A percentile compares a stretch with the other conserved stretches of the same genome.
Evolutionary conservation across 2,797 vertebrate genomes (phyloP).

Genomic region (Pseudopleuronectes americanus): DNA sequence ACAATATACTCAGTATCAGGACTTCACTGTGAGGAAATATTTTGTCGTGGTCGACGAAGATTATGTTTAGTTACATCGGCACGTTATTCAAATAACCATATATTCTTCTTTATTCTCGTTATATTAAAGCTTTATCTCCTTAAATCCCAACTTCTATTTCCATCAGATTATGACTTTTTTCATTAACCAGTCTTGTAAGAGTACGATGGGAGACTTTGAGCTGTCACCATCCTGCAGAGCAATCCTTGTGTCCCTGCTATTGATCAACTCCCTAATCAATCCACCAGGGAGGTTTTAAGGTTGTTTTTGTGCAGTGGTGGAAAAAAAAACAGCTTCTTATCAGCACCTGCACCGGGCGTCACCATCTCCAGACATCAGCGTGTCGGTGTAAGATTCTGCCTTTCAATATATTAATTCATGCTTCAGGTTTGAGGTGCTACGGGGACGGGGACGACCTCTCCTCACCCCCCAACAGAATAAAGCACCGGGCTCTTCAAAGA

Average conservation of each 20-base stretch:
- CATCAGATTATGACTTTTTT: too few relatives aligned
- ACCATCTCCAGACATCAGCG: slow-evolving; percentile 21
- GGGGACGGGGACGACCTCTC: slow-evolving; percentile 8
- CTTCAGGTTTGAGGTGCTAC: slow-evolving; percentile 1
- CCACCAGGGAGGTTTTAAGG: slow-evolving; percentile 41
- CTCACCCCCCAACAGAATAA: slow-evolving; percentile 8
- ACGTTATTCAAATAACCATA: too few relatives aligned
- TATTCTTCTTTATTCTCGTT: too few relatives aligned
- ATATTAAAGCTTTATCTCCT: too few relatives aligned
- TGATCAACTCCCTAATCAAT: slow-evolving; percentile 46
- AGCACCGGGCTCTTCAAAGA: slow-evolving; percentile 28
- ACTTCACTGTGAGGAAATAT: too few relatives aligned
- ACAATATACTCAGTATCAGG: too few relatives aligned
- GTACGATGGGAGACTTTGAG: slow-evolving; percentile 7
- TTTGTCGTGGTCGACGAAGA: too few relatives aligned
- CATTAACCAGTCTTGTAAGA: too few relatives aligned
- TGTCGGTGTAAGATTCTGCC: slow-evolving; percentile 7
- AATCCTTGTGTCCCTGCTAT: slow-evolving; percentile 55
- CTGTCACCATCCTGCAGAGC: slow-evolving; percentile 17
- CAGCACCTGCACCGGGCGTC: slow-evolving; percentile 26
- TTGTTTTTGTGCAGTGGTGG: slow-evolving; percentile 31
- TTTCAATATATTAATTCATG: slow-evolving; percentile 10
- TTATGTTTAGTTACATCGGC: too few relatives aligned
- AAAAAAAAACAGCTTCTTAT: slow-evolving; percentile 37
- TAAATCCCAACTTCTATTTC: too few relatives aligned